These are phyloP conservation scores for Petrocephalus zakoni DNA, from an alignment of 2,113 vertebrate species.

Conservation along the genomic window DNA sequence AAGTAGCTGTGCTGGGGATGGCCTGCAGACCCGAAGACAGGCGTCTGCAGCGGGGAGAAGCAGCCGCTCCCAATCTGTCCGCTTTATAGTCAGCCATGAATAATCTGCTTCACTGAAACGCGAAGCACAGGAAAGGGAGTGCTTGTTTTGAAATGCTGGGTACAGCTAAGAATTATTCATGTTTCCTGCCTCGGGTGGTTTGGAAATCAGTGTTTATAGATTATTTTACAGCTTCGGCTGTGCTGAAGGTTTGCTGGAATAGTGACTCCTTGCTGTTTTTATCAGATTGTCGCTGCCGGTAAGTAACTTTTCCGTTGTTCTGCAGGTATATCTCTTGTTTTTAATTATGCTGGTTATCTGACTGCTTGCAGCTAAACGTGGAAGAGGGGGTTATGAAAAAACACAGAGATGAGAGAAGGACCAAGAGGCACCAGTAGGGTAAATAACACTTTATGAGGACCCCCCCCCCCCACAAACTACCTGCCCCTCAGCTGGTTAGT, in stretches of 20 bases:
- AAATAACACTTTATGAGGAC: background rate
- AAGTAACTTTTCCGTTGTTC: conserved; percentile 39
- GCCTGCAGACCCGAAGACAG: background rate
- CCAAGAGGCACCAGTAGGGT: background rate
- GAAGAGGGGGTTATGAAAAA: background rate
- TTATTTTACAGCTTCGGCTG: conserved; percentile 3
- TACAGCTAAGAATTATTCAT: conserved; percentile 7
- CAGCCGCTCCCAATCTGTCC: background rate
- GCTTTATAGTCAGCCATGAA: background rate
- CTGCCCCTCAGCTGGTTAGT: conserved; percentile 38
- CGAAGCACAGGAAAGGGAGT: conserved; percentile 1
- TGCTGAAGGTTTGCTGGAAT: background rate
- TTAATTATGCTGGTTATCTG: background rate
- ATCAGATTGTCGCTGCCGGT: background rate
- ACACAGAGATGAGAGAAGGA: background rate
- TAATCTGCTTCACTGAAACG: background rate
- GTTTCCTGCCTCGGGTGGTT: conserved; percentile 7
- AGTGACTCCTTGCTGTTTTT: background rate
- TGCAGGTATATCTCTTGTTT: background rate
- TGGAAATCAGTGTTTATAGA: conserved; percentile 9
- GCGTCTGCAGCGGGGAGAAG: background rate
- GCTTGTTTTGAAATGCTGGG: background rate
- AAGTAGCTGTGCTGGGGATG: background rate
- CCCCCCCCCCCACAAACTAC: background rate
- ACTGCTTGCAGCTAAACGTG: background rate